A percentile compares a stretch with the other conserved stretches of the same genome.
Evolutionary conservation across 2,113 vertebrate genomes (phyloP).

Genomic region (Antennarius striatus): DNA sequence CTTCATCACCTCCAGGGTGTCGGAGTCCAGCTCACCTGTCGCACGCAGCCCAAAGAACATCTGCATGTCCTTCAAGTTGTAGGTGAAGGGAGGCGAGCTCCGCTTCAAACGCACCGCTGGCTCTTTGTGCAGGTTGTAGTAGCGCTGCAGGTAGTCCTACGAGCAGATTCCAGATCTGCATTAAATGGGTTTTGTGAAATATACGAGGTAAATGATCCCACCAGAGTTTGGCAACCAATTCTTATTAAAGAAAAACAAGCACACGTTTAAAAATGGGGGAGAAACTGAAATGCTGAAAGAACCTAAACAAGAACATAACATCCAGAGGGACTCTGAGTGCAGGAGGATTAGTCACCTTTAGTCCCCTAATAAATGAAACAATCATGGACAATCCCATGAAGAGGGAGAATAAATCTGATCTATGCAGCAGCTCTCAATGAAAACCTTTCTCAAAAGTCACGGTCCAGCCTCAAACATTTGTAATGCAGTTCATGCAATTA

Average conservation of each 20-base stretch:
- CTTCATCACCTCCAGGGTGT: constrained; percentile 74
- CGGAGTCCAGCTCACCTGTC: constrained; percentile 71
- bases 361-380: constrained; percentile 4
- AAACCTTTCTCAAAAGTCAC: neutral
- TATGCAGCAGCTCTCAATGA: neutral
- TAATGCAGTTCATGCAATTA: constrained; percentile 42
- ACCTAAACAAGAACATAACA: neutral
- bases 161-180: constrained; percentile 15
- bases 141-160: constrained; percentile 78
- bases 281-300: constrained; percentile 1
- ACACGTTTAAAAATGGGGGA: neutral
- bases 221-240: no score
- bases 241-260: neutral
- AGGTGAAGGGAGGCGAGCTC: constrained; percentile 63
- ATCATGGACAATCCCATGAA: constrained; percentile 30
- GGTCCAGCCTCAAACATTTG: constrained; percentile 34
- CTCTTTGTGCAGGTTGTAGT: constrained; percentile 69
- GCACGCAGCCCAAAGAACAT: constrained; percentile 76
- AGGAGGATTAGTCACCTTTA: constrained; percentile 36
- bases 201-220: no score
- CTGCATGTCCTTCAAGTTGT: constrained; percentile 81
- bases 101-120: constrained; percentile 59
- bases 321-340: constrained; percentile 7
- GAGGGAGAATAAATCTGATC: neutral
- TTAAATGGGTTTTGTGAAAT: neutral